These are phyloP conservation scores for Drosophila dives DNA, from an alignment of 2,888 invertebrate species.

Conservation along the genomic window DNA sequence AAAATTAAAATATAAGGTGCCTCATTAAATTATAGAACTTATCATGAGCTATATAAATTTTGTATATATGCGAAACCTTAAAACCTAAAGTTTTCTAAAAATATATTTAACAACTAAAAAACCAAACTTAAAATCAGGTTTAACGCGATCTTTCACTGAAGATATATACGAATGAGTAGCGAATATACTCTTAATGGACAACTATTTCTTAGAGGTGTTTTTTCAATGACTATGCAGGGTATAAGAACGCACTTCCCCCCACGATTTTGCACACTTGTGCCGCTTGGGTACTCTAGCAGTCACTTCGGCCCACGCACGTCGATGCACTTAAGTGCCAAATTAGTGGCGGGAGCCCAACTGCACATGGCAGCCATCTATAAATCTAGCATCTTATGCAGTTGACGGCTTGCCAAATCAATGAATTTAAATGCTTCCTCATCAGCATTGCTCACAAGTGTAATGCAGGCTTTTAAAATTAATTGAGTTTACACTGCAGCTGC, in stretches of 20 bases:
- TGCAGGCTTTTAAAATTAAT: constrained; percentile 55
- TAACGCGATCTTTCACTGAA: too few species aligned
- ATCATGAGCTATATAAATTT: background rate
- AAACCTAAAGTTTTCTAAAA: too few species aligned
- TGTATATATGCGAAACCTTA: background rate
- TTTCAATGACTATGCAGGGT: background rate
- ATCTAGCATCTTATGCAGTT: constrained; percentile 67
- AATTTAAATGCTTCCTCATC: constrained; percentile 51
- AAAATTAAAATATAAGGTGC: too few species aligned
- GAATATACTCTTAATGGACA: background rate
- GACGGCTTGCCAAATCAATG: constrained; percentile 63
- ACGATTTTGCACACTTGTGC: background rate
- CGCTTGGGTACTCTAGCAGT: constrained; percentile 47
- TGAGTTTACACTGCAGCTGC: constrained; percentile 46
- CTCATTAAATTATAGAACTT: background rate
- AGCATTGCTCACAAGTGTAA: constrained; percentile 33
- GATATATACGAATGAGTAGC: too few species aligned
- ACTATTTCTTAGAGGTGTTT: background rate
- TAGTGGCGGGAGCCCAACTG: constrained; percentile 49
- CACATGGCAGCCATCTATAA: constrained; percentile 58
- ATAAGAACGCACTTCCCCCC: background rate
- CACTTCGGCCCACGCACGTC: constrained; percentile 72
- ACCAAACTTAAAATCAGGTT: too few species aligned
- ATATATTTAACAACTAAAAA: too few species aligned
- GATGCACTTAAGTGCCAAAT: constrained; percentile 80